These are phyloP conservation scores for Cheilosia pagana DNA, from an alignment of 2,888 invertebrate genomes.

Conservation along the genomic window DNA sequence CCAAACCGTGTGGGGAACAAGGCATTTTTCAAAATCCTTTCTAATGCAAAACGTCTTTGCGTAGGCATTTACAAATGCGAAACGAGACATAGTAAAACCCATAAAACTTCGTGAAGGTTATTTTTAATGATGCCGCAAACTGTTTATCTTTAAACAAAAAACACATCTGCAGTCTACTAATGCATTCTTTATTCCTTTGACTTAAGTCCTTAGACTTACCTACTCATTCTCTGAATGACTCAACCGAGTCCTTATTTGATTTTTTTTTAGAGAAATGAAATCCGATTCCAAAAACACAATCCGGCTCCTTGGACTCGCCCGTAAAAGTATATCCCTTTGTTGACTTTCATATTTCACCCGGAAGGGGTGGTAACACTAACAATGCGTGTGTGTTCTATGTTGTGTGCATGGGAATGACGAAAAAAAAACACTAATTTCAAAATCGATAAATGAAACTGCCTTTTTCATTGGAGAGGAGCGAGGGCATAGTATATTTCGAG, in stretches of 20 bases:
- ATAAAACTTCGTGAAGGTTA: constrained; percentile 38
- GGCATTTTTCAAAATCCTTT: constrained; percentile 9
- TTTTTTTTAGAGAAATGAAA: constrained; percentile 49
- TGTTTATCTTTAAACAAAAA: neutral
- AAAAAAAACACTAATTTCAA: constrained; percentile 46
- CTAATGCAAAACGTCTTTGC: constrained; percentile 27
- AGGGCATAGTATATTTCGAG: constrained; percentile 20
- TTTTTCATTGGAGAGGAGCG: constrained; percentile 31
- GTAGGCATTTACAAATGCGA: constrained; percentile 28
- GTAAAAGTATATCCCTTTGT: constrained; percentile 52
- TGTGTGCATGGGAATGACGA: constrained; percentile 42
- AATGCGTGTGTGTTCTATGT: constrained; percentile 26
- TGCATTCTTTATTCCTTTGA: constrained; percentile 42
- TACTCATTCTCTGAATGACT: constrained; percentile 57
- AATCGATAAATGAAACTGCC: constrained; percentile 73
- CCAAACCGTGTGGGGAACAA: neutral
- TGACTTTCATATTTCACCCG: constrained; percentile 53
- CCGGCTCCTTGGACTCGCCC: constrained; percentile 35
- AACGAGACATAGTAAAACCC: constrained; percentile 1
- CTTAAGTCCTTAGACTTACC: constrained; percentile 19
- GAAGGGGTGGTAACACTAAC: constrained; percentile 30
- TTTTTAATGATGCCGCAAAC: constrained; percentile 34
- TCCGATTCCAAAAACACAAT: constrained; percentile 7
- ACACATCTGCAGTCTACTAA: constrained; percentile 41
- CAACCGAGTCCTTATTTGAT: constrained; percentile 33